phyloP scores from a whole-genome alignment of 2,888 invertebrate species.

The Copidosoma aretas region DNA sequence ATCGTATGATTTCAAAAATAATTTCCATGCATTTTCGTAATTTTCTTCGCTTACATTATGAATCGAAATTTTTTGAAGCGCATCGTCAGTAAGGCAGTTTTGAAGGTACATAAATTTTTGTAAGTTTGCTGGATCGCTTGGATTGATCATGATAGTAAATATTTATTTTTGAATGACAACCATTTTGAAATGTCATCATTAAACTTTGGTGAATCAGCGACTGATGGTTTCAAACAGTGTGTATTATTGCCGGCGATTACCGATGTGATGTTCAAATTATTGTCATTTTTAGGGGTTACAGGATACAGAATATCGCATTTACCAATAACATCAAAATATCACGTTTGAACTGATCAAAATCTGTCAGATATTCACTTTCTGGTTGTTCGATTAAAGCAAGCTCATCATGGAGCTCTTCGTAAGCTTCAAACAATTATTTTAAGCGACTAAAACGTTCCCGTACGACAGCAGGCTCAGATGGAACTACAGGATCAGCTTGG shows the following conservation, averaged over 20 bases:
- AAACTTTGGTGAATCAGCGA: conserved; percentile 1
- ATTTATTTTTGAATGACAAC: conserved; percentile 32
- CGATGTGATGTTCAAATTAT: background rate
- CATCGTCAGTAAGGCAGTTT: conserved; percentile 24
- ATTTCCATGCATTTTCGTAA: conserved; percentile 34
- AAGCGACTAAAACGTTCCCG: background rate
- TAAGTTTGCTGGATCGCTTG: conserved; percentile 28
- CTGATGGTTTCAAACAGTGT: background rate
- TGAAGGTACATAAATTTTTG: conserved; percentile 35
- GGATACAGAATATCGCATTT: background rate
- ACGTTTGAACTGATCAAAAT: background rate
- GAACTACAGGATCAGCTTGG: too few relatives aligned
- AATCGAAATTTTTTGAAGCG: conserved; percentile 24
- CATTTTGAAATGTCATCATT: conserved; percentile 13
- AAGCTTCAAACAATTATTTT: background rate
- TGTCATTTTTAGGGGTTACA: background rate
- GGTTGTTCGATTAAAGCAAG: background rate
- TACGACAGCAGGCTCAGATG: too few relatives aligned
- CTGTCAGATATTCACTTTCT: background rate
- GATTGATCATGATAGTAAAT: conserved; percentile 32
- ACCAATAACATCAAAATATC: background rate
- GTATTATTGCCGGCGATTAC: background rate
- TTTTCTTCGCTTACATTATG: conserved; percentile 31
- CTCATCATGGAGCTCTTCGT: background rate
- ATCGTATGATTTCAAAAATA: conserved; percentile 31